Percentiles rank a stretch among this genome's conserved stretches.
These are phyloP conservation scores for Coleophora flavipennella DNA, from an alignment of 2,888 invertebrate species.

Conservation along the genomic window DNA sequence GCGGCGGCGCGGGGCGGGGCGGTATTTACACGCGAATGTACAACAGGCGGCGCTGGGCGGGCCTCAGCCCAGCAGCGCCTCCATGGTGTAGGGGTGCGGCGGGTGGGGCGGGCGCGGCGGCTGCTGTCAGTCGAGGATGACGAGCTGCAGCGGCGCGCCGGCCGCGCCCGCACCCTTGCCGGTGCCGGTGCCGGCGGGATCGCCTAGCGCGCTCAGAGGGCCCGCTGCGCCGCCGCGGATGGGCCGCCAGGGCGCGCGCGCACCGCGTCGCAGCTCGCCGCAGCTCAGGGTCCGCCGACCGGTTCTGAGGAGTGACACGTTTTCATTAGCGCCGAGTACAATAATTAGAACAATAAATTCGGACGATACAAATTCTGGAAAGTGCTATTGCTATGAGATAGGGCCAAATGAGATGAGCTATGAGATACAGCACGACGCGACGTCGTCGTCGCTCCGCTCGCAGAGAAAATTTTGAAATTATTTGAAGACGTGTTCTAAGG, in stretches of 20 bases:
- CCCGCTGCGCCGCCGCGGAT: slow-evolving; percentile 69
- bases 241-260: slow-evolving; percentile 71
- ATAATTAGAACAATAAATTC: too few relatives aligned
- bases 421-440: too few relatives aligned
- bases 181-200: slow-evolving; percentile 13
- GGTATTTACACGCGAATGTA: slow-evolving; percentile 54
- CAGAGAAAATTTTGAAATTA: too few relatives aligned
- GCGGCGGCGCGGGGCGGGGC: slow-evolving; percentile 11
- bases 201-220: slow-evolving; percentile 65
- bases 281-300: slow-evolving; percentile 85
- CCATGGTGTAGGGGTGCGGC: slow-evolving; percentile 77
- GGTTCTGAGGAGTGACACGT: slow-evolving; percentile 71
- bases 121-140: slow-evolving; percentile 81
- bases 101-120: slow-evolving; percentile 48
- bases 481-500: too few relatives aligned
- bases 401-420: too few relatives aligned
- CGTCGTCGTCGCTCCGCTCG: too few relatives aligned
- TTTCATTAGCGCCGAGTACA: too few relatives aligned
- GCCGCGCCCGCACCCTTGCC: slow-evolving; percentile 16
- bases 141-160: slow-evolving; percentile 74
- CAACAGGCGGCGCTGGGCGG: slow-evolving; percentile 21
- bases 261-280: slow-evolving; percentile 81
- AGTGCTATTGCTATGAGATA: too few relatives aligned
- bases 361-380: too few relatives aligned
- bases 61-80: slow-evolving; percentile 74